Conservation (phyloP, 2,113 vertebrate species). For the Etheostoma spectabile region DNA sequence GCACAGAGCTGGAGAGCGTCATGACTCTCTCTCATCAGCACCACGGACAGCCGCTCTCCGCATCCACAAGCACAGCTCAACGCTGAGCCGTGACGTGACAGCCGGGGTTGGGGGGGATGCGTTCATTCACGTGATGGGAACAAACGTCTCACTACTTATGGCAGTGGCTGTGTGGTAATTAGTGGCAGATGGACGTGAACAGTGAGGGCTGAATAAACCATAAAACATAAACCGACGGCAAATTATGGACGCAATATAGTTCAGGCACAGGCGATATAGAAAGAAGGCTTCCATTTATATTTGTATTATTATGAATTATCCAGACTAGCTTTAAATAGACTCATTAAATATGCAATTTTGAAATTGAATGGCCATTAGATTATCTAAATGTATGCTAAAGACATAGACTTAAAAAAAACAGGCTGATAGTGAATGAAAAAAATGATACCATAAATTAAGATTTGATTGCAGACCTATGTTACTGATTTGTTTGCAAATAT, state of each 20-base stretch:
- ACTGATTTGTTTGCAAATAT: neutral
- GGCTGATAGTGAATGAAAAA: neutral
- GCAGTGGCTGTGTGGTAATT: slow-evolving; percentile 11
- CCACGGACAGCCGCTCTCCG: slow-evolving; percentile 71
- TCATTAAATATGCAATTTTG: neutral
- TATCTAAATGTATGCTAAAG: neutral
- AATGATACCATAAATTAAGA: neutral
- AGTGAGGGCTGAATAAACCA: neutral
- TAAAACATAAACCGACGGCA: slow-evolving; percentile 5
- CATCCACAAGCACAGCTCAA: slow-evolving; percentile 32
- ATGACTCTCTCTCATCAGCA: slow-evolving; percentile 67
- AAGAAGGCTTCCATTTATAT: neutral
- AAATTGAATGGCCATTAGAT: neutral
- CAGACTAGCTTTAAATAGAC: neutral
- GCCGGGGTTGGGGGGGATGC: neutral
- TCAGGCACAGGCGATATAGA: neutral
- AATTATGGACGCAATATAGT: neutral
- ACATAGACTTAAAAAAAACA: too few relatives aligned
- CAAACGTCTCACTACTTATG: slow-evolving; percentile 50
- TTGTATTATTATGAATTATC: neutral
- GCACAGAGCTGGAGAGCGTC: slow-evolving; percentile 62
- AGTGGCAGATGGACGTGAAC: slow-evolving; percentile 27
- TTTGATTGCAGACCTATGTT: neutral
- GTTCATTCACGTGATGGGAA: slow-evolving; percentile 30
- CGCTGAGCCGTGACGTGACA: slow-evolving; percentile 44